phyloP scores from a whole-genome alignment of 1,140 invertebrate species.

The Pygmarrhopalites habei region DNA sequence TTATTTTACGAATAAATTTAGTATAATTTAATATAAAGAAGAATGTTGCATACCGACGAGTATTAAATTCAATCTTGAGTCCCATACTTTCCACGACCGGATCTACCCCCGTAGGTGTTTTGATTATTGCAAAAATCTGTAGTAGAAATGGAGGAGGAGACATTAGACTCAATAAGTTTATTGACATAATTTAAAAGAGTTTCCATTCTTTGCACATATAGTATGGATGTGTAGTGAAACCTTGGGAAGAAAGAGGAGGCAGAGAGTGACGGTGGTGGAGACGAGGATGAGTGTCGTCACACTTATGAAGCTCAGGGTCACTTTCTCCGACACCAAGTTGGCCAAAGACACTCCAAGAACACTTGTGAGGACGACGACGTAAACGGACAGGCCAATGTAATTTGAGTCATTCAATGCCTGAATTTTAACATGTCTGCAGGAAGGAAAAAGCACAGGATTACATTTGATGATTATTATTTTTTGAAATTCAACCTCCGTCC shows the following conservation, averaged over 20 bases:
- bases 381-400: slow-evolving; percentile 88
- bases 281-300: slow-evolving; percentile 73
- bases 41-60: slow-evolving; percentile 62
- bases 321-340: slow-evolving; percentile 73
- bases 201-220: neutral
- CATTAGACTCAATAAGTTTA: no score
- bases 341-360: slow-evolving; percentile 75
- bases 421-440: slow-evolving; percentile 77
- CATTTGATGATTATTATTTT: no score
- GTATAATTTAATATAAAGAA: neutral
- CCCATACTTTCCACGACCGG: slow-evolving; percentile 80
- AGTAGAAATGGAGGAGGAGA: neutral
- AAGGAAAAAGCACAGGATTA: no score
- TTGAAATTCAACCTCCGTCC: no score
- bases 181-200: no score
- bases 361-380: slow-evolving; percentile 82
- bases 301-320: slow-evolving; percentile 73
- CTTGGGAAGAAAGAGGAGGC: slow-evolving; percentile 80
- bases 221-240: slow-evolving; percentile 40
- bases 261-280: slow-evolving; percentile 76
- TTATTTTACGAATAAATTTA: neutral
- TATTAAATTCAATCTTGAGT: slow-evolving; percentile 78
- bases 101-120: slow-evolving; percentile 55
- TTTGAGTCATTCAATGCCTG: slow-evolving; percentile 96
- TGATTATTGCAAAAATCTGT: slow-evolving; percentile 48